Evolutionary conservation across 2,797 vertebrate species (phyloP).

Genomic region (Scolopax bukidnonensis): DNA sequence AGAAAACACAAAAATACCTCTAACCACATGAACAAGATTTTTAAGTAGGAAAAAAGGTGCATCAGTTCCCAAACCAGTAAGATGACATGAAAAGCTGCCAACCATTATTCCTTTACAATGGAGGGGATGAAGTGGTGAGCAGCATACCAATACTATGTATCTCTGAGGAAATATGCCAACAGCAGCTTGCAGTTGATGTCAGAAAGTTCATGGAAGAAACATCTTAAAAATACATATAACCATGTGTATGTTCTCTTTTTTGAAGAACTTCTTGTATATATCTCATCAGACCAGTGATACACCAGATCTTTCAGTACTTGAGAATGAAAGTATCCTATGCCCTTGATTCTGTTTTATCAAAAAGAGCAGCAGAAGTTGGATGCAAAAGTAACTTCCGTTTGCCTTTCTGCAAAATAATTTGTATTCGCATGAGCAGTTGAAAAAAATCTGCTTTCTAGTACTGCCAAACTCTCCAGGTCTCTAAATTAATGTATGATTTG

Average conservation of each 20-base stretch:
- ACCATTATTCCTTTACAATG: not conserved
- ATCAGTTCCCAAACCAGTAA: not conserved
- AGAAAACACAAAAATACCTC: not conserved
- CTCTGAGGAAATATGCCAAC: not conserved
- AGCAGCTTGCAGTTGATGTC: not conserved
- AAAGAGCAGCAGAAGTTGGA: not conserved
- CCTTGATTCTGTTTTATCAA: not conserved
- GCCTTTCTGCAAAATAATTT: not conserved
- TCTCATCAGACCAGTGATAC: not conserved
- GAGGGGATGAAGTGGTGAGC: not conserved
- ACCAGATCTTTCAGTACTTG: not conserved
- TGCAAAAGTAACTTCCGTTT: not conserved
- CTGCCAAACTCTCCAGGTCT: not conserved
- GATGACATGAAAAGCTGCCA: not conserved
- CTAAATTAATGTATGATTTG: conserved; percentile 1
- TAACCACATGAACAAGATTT: not conserved
- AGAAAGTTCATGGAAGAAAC: not conserved
- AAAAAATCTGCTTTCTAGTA: conserved; percentile 5
- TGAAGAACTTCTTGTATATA: not conserved
- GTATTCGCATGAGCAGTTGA: not conserved
- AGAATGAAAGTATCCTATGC: not conserved
- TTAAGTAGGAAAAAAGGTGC: not conserved
- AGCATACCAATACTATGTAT: not conserved
- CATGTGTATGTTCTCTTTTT: not conserved
- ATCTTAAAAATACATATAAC: not conserved